phyloP scores from a whole-genome alignment of 2,797 vertebrate genomes.

The Lepidocolaptes lacrymiger region DNA sequence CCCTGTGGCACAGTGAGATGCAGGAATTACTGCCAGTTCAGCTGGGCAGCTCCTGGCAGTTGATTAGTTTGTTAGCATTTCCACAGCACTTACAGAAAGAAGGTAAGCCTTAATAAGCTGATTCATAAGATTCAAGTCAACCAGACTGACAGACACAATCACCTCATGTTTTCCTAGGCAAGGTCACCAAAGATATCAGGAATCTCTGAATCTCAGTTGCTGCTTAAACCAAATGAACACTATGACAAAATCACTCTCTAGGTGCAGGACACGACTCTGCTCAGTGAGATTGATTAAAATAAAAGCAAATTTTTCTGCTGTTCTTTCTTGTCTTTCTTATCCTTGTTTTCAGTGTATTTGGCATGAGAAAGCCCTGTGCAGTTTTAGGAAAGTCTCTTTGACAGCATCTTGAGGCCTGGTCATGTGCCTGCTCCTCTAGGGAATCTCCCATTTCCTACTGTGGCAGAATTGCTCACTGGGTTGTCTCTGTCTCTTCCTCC shows the following conservation, averaged over 20 bases:
- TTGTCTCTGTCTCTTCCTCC: neutral
- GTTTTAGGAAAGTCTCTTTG: neutral
- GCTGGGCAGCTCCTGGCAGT: neutral
- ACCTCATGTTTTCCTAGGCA: neutral
- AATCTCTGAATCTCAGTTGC: neutral
- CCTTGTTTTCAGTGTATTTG: neutral
- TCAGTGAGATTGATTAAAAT: neutral
- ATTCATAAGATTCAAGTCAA: neutral
- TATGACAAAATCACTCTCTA: neutral
- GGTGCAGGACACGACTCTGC: neutral
- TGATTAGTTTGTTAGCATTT: neutral
- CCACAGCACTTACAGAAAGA: neutral
- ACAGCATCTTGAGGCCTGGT: neutral
- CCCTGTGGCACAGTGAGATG: neutral
- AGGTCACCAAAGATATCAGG: neutral
- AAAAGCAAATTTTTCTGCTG: neutral
- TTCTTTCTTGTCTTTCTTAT: neutral
- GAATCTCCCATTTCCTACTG: neutral
- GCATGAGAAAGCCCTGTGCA: neutral
- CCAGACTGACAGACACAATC: neutral
- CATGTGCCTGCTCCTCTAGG: neutral
- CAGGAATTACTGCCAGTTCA: neutral
- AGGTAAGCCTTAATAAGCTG: neutral
- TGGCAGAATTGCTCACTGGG: fast-evolving
- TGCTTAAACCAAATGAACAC: neutral